Evolutionary conservation across 2,888 invertebrate genomes (phyloP).

Genomic region (Pammene aurita): DNA sequence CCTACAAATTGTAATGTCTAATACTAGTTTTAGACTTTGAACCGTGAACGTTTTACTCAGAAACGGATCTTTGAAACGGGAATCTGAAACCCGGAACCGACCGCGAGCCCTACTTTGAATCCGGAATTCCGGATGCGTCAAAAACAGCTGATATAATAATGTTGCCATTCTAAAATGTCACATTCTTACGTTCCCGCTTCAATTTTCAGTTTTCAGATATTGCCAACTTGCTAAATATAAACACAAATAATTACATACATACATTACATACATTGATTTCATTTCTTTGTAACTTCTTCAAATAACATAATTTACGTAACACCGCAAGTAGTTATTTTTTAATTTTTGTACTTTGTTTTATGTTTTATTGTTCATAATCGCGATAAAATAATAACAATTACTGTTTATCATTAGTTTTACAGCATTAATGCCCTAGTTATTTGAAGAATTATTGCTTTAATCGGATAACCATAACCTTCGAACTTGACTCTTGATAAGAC

Average conservation of each 20-base stretch:
- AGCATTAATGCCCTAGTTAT: slow-evolving; percentile 18
- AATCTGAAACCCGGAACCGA: no score
- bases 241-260: slow-evolving; percentile 33
- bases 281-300: slow-evolving; percentile 20
- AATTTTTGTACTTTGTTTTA: slow-evolving; percentile 12
- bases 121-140: background rate
- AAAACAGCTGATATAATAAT: slow-evolving; percentile 27
- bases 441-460: slow-evolving; percentile 34
- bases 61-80: no score
- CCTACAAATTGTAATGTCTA: no score
- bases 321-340: slow-evolving; percentile 35
- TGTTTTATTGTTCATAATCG: slow-evolving; percentile 6
- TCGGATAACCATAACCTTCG: slow-evolving; percentile 40
- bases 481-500: slow-evolving; percentile 38
- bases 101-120: no score
- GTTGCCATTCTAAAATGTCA: slow-evolving; percentile 28
- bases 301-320: slow-evolving; percentile 36
- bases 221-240: slow-evolving; percentile 33
- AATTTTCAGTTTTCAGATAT: slow-evolving; percentile 27
- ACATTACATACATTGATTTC: no score
- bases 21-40: no score
- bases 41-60: no score
- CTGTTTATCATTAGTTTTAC: slow-evolving; percentile 2
- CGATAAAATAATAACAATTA: background rate
- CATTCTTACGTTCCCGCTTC: slow-evolving; percentile 26